Evolutionary conservation across 2,113 vertebrate species (phyloP), one percentile per base, ranked within the genome.

Genomic region (Mungos mungo): DNA sequence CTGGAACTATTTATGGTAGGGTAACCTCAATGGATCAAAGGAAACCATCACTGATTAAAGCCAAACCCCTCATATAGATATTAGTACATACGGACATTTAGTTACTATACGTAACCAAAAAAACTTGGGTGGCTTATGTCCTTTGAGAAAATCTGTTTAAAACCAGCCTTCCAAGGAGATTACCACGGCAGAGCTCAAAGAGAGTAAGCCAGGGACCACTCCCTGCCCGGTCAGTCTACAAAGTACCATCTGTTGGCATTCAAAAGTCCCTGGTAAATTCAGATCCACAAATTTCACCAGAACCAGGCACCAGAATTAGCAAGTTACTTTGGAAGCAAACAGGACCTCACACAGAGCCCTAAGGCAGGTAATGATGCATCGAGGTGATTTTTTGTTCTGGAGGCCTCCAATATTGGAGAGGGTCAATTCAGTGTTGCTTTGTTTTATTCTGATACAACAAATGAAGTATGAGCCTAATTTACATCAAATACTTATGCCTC

Each of bases 391-490:
- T 96, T 72, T 72, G 6, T 77, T 81, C 85, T 93, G 23, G 27
- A 88, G 71, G 7, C 10, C 16, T 11, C 19, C 47, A 29, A 0
- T 33, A 2, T 54, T 83, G 19, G 25, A 18, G 74, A 93, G 84
- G 93, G 72, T 90, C 88, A 90, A 72, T 71, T 90, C 76, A 66
- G 4, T 52, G 19, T 80, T 90, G 38, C 41, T 76, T 92, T 80
- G 52, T 81, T 72, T 92, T 88, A 76, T 81, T 92, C 69, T 81
- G 38, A 87, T 38, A 47, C 38, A 72, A 63, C 77, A 38, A 96
- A 92, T 95, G 92, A 98, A 96, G 72, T 68, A 82, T 95, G 74
- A 98, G 84, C 27, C 54, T 90, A 84, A 93, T 97, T 97, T 95
- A 87, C 31, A 94, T 96, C 74, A 97, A 97, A 97, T 90, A 29